Conservation (phyloP, 92 coral and sea anemone species). For the Scolanthus callimorphus region DNA sequence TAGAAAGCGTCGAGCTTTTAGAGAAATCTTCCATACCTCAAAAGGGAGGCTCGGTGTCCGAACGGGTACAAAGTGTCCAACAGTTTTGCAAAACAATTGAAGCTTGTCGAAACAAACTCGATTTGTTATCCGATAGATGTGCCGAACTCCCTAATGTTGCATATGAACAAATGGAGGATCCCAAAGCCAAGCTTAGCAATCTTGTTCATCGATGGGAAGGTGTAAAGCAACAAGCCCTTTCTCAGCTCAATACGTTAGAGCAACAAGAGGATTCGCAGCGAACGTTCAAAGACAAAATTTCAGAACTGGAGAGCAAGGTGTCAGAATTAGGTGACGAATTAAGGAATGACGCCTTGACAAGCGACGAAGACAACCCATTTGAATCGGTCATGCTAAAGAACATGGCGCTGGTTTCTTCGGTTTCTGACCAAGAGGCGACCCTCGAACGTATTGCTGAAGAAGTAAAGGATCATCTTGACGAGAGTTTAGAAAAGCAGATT, state of each 20-base stretch:
- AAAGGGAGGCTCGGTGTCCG: slow-evolving; percentile 27
- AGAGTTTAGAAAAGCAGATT: slow-evolving; percentile 8
- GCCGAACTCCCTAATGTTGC: slow-evolving; percentile 47
- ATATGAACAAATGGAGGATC: slow-evolving; percentile 51
- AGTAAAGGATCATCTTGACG: slow-evolving; percentile 13
- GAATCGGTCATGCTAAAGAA: slow-evolving; percentile 26
- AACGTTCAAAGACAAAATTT: slow-evolving; percentile 18
- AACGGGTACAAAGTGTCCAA: slow-evolving; percentile 31
- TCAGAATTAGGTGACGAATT: neutral
- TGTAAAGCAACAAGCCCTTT: slow-evolving; percentile 34
- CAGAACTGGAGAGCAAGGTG: slow-evolving; percentile 34
- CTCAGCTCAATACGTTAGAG: slow-evolving; percentile 39
- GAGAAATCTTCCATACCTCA: slow-evolving; percentile 26
- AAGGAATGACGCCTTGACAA: slow-evolving; percentile 3
- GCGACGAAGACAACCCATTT: slow-evolving; percentile 11
- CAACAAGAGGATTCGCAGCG: slow-evolving; percentile 18
- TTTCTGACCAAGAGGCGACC: slow-evolving; percentile 12
- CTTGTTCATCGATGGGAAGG: slow-evolving; percentile 54
- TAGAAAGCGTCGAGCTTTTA: slow-evolving; percentile 23
- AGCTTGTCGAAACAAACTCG: slow-evolving; percentile 48
- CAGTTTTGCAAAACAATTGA: slow-evolving; percentile 50
- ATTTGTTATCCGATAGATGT: slow-evolving; percentile 44
- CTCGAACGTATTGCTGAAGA: slow-evolving; percentile 13
- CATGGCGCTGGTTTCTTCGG: slow-evolving; percentile 10
- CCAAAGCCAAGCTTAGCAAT: slow-evolving; percentile 34